phyloP scores from a whole-genome alignment of 2,888 invertebrate species.

The Osmoderma eremita region DNA sequence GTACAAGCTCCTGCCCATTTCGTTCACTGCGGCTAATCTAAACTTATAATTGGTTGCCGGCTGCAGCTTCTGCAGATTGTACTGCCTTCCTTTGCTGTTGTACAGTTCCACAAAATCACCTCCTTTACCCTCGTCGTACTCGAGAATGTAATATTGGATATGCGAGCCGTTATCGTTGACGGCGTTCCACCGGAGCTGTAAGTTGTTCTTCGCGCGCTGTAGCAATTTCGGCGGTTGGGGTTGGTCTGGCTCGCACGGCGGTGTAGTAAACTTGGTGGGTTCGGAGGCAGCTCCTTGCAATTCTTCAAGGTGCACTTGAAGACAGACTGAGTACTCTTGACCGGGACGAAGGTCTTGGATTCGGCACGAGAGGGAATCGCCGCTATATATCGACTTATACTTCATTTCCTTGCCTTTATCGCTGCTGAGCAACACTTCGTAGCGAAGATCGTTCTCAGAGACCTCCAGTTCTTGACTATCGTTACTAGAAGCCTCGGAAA shows the following conservation, averaged over 20 bases:
- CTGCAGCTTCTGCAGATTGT: constrained; percentile 78
- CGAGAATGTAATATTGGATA: constrained; percentile 79
- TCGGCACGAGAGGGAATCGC: constrained; percentile 79
- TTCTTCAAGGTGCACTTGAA: constrained; percentile 81
- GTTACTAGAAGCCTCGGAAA: constrained; percentile 64
- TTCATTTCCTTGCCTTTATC: constrained; percentile 82
- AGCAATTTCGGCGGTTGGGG: constrained; percentile 78
- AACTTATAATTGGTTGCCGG: constrained; percentile 85
- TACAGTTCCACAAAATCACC: constrained; percentile 78
- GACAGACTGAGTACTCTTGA: constrained; percentile 86
- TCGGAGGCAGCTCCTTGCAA: constrained; percentile 80
- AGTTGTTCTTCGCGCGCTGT: constrained; percentile 75
- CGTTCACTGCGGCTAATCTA: constrained; percentile 85
- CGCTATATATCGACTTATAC: constrained; percentile 86
- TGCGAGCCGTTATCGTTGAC: constrained; percentile 84
- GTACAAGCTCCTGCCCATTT: constrained; percentile 79
- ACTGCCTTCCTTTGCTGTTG: constrained; percentile 79
- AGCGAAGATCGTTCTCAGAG: constrained; percentile 75
- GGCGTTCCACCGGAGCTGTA: constrained; percentile 78
- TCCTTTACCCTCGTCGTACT: constrained; percentile 78
- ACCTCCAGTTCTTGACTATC: constrained; percentile 67
- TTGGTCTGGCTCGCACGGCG: constrained; percentile 82
- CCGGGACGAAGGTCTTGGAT: constrained; percentile 88
- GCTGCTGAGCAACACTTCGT: constrained; percentile 83
- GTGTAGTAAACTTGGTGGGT: constrained; percentile 82